Percentiles rank a stretch among this genome's conserved stretches.
phyloP scores from a whole-genome alignment of 2,888 invertebrate species.

The Zygogramma bicolorata region DNA sequence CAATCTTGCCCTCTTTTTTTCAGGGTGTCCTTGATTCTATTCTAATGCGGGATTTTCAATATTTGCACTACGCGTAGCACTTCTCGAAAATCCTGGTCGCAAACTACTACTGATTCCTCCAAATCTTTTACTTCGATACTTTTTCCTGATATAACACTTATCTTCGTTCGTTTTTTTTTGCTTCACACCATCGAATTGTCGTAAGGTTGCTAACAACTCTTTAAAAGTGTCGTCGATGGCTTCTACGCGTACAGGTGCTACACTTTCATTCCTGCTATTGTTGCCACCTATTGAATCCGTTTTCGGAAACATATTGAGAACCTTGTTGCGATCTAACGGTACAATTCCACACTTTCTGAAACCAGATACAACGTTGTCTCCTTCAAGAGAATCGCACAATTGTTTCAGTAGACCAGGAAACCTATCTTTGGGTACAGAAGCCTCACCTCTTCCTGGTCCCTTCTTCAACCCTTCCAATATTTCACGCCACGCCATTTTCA shows the following conservation, averaged over 20 bases:
- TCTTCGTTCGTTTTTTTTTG: not conserved
- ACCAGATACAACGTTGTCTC: not conserved
- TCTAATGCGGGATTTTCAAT: too few species aligned
- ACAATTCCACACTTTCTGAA: not conserved
- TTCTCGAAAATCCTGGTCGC: not conserved
- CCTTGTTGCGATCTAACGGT: not conserved
- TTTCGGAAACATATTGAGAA: not conserved
- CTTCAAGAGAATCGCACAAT: not conserved
- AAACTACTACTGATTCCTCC: not conserved
- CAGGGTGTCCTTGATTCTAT: too few species aligned
- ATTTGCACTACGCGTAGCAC: too few species aligned
- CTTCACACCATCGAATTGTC: not conserved
- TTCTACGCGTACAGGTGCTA: not conserved
- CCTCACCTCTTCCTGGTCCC: not conserved
- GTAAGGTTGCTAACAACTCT: not conserved
- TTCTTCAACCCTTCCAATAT: constrained; percentile 18
- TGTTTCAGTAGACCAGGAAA: not conserved
- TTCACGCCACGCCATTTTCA: constrained; percentile 15
- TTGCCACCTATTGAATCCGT: not conserved
- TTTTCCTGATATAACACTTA: not conserved
- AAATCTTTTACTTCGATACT: not conserved
- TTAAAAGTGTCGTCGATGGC: not conserved
- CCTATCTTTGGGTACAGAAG: not conserved
- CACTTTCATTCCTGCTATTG: not conserved
- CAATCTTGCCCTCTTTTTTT: too few species aligned